Evolutionary conservation across 2,113 vertebrate species (phyloP).

Genomic region (Miniopterus natalensis): DNA sequence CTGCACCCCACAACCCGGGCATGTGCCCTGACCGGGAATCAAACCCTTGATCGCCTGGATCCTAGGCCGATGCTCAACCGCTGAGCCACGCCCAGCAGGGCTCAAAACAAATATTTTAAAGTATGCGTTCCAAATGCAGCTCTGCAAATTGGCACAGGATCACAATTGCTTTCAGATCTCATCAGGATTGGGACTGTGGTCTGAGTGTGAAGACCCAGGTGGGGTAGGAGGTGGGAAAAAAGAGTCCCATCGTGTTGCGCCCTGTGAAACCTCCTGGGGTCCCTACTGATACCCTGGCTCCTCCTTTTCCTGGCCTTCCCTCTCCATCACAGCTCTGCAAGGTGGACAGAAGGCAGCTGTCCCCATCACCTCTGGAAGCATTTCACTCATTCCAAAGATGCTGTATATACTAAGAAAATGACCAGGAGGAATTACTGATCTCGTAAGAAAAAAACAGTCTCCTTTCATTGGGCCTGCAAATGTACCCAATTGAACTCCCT

Average conservation of each 20-base stretch:
- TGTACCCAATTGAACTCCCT: background rate
- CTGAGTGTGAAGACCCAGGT: background rate
- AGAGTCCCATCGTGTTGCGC: fast-evolving
- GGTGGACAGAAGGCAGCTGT: background rate
- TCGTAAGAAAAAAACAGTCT: background rate
- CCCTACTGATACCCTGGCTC: fast-evolving
- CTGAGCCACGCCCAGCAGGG: no score
- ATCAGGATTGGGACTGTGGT: background rate
- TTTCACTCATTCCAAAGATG: background rate
- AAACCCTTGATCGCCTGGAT: no score
- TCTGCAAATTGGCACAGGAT: background rate
- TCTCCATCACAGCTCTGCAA: background rate
- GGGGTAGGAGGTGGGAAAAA: background rate
- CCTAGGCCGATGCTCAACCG: no score
- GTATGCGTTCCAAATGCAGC: background rate
- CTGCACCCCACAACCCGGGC: no score
- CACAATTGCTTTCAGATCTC: background rate
- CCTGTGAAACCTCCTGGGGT: background rate
- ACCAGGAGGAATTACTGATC: background rate
- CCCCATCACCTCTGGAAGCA: background rate
- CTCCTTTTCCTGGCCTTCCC: background rate
- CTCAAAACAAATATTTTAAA: constrained; percentile 41
- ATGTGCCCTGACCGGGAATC: no score
- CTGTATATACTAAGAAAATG: background rate
- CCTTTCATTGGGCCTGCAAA: background rate